phyloP scores from a whole-genome alignment of 2,113 vertebrate genomes.

The Petaurus breviceps region DNA sequence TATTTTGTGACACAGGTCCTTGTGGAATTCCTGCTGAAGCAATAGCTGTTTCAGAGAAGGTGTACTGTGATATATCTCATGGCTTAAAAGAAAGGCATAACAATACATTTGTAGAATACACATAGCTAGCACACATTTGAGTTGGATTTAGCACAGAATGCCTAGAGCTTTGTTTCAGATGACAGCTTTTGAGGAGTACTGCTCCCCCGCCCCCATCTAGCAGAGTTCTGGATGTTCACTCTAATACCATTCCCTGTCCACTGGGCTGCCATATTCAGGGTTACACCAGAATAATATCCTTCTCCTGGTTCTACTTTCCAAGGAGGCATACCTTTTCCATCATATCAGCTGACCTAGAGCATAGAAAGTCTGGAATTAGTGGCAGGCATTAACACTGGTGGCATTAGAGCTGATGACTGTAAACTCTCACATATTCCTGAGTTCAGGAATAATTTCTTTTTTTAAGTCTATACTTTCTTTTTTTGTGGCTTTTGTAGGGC shows the following conservation, averaged over 20 bases:
- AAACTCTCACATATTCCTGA: not conserved
- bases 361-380: not conserved
- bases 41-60: not conserved
- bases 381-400: not conserved
- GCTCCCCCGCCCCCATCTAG: too few species aligned
- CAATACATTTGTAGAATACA: not conserved
- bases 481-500: too few species aligned
- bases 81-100: not conserved
- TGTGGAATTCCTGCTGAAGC: not conserved
- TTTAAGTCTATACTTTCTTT: not conserved
- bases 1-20: not conserved
- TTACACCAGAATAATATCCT: not conserved
- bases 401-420: not conserved
- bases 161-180: not conserved
- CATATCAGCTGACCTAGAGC: not conserved
- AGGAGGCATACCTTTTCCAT: not conserved
- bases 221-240: not conserved
- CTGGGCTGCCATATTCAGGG: not conserved
- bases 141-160: not conserved
- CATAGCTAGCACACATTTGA: not conserved
- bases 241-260: not conserved
- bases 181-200: not conserved
- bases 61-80: not conserved
- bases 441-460: not conserved
- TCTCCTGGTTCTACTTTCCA: not conserved